phyloP scores from a whole-genome alignment of 2,797 vertebrate species.

The Valencia hispanica region DNA sequence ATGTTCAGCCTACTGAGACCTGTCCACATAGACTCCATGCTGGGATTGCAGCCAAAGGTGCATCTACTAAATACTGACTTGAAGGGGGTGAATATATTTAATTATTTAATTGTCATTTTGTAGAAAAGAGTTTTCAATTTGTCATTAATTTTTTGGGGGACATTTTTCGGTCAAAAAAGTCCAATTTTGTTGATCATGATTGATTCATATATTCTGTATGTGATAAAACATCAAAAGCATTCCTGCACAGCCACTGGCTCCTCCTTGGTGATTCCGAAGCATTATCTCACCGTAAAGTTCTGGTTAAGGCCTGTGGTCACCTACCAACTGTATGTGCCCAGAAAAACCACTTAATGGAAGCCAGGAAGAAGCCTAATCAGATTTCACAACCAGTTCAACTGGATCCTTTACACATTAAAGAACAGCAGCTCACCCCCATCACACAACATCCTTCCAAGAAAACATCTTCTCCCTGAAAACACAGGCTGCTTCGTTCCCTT shows the following conservation, averaged over 20 bases:
- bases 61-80: too few species aligned
- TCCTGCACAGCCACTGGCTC: not conserved
- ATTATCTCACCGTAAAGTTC: conserved; percentile 17
- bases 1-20: too few species aligned
- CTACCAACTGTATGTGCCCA: not conserved
- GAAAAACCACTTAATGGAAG: conserved; percentile 1
- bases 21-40: too few species aligned
- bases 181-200: too few species aligned
- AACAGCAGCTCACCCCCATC: not conserved
- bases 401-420: conserved; percentile 2
- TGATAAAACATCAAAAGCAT: not conserved
- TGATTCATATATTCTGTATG: not conserved
- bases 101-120: too few species aligned
- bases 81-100: too few species aligned
- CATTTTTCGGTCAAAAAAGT: too few species aligned
- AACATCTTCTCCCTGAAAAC: not conserved
- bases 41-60: too few species aligned
- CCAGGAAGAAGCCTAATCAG: conserved; percentile 6
- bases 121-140: too few species aligned
- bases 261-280: not conserved
- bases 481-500: not conserved
- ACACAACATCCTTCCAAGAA: not conserved
- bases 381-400: conserved; percentile 10
- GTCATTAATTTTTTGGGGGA: too few species aligned
- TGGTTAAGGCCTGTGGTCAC: conserved; percentile 6